A percentile compares a stretch with the other conserved stretches of the same genome.
Conservation (phyloP, 2,888 invertebrate species). For the Catocala sponsa region DNA sequence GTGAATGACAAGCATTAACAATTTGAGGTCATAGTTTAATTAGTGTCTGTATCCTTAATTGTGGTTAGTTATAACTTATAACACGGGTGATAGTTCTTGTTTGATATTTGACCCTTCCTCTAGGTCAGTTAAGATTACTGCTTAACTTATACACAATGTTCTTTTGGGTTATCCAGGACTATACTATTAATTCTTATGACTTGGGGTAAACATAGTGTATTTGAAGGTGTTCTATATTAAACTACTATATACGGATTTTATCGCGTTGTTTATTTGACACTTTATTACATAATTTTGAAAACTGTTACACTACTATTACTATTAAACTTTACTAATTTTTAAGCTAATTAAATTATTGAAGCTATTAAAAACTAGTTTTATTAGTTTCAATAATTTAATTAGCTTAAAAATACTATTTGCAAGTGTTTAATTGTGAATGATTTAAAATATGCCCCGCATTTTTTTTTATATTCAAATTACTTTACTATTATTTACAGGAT, state of each 20-base stretch:
- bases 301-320: too few relatives aligned
- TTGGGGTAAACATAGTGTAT: slow-evolving; percentile 21
- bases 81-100: slow-evolving; percentile 36
- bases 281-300: too few relatives aligned
- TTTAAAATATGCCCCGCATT: too few relatives aligned
- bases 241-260: too few relatives aligned
- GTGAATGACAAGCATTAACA: slow-evolving; percentile 34
- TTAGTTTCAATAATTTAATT: too few relatives aligned
- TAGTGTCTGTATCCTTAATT: slow-evolving; percentile 37
- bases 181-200: slow-evolving; percentile 32
- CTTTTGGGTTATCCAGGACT: slow-evolving; percentile 18
- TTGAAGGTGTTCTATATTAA: not conserved
- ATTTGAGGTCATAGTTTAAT: slow-evolving; percentile 48
- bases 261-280: too few relatives aligned
- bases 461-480: slow-evolving; percentile 5
- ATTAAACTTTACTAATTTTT: too few relatives aligned
- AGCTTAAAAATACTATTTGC: too few relatives aligned
- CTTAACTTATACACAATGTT: slow-evolving; percentile 32
- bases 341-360: too few relatives aligned
- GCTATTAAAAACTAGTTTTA: too few relatives aligned
- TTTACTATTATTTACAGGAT: slow-evolving; percentile 12
- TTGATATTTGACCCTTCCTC: slow-evolving; percentile 48
- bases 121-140: slow-evolving; percentile 39
- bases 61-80: slow-evolving; percentile 51
- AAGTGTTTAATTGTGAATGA: too few relatives aligned